These are phyloP conservation scores for Probosciger aterrimus DNA, from an alignment of 2,113 vertebrate genomes.

Conservation along the genomic window DNA sequence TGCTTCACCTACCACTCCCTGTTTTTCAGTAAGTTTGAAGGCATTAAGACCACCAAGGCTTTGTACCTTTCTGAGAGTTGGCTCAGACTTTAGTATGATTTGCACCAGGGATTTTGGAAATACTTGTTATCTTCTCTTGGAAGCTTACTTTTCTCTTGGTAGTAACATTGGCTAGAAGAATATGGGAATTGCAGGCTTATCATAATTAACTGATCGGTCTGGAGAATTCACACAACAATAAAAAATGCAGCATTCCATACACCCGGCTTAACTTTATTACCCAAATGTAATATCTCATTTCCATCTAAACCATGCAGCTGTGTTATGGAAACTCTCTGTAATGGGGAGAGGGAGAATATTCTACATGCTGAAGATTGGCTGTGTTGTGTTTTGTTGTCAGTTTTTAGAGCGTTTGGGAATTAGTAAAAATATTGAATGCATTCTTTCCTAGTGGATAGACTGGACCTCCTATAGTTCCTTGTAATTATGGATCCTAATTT, in stretches of 20 bases:
- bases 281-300: not conserved
- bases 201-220: not conserved
- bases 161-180: not conserved
- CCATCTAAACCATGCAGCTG: not conserved
- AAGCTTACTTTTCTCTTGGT: conserved; percentile 36
- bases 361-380: not conserved
- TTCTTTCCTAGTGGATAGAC: not conserved
- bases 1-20: conserved; percentile 23
- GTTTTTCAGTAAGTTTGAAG: not conserved
- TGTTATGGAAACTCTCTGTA: not conserved
- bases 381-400: not conserved
- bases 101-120: not conserved
- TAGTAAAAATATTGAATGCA: not conserved
- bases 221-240: not conserved
- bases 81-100: not conserved
- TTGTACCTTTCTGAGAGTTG: conserved; percentile 9
- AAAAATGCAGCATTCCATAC: not conserved
- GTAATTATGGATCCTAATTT: not conserved
- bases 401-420: not conserved
- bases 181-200: not conserved
- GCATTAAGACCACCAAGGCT: conserved; percentile 44
- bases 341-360: not conserved
- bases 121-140: conserved; percentile 7
- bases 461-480: not conserved
- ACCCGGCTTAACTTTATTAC: conserved; percentile 10